Evolutionary conservation across 2,797 vertebrate genomes (phyloP), one percentile per base, ranked within the genome.

Genomic region (Manis crassicaudata): DNA sequence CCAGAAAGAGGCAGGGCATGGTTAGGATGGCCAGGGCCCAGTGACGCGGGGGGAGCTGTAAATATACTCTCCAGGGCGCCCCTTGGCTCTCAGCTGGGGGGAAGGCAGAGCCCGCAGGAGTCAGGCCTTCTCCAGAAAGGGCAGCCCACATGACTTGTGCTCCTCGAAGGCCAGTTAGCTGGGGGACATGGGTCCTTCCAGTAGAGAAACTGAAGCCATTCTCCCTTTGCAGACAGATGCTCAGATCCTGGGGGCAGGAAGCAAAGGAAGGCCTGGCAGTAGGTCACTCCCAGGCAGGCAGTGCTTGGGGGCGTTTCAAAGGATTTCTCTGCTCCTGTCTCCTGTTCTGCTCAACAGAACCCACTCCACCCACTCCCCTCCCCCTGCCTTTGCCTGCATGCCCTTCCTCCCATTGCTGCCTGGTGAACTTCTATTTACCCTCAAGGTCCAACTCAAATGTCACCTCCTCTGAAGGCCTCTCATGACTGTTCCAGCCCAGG

Each of bases 311-410:
- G 13, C 2, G 1, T 76, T 70, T 52, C 7, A 37, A 29, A 23
- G 43, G 37, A 35, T 83, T 63, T 35, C 62, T 81, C 65, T 52
- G 20, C 3, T 32, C 32, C 46, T 46, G 3, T 9, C 32, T n/a
- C 18, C 56, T 13, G 11, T 0, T 73, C 9, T 2, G 37, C 62
- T 84, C 40, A 13, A 60, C 40, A 27, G n/a, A 46, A n/a, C 67
- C 20, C 29, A 46, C 10, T 70, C 40, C 2, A 25, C 4, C 17
- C 2, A 10, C 6, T 13, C 0, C 17, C 46, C 8, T 1, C 40
- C 46, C 27, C 13, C 14, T 4, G 7, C 20, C 35, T 21, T 3
- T 54, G 7, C 43, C 68, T 20, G 35, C 14, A 4, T 0, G 20
- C 43, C 7, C 63, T 5, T 54, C 29, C 11, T 73, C 29, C 27